Evolutionary conservation across 2,888 invertebrate genomes (phyloP), one percentile per base, ranked within the genome.

Genomic region (Cecidostiba fungosa): DNA sequence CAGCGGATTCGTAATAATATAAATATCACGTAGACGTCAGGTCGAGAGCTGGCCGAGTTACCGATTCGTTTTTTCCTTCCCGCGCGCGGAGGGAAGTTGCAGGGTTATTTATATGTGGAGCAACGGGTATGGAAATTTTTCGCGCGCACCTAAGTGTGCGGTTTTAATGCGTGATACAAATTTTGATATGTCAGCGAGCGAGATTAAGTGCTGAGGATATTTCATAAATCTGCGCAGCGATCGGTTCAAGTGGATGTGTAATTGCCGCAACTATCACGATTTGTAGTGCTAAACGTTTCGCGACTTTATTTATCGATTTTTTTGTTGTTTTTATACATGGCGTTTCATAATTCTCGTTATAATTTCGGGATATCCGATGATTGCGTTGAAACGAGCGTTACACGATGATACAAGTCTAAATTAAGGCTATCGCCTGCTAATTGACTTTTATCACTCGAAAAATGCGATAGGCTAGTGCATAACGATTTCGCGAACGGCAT

Each of bases 401-500:
- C 29, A 26, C n/a, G 72, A n/a, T n/a, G 39, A 72, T 39, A 72
- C n/a, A 10, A 39, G 19, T 39, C 14, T 39, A 43, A 43, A 72
- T 72, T 39, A 43, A 72, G 43, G 19, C 23, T 39, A 39, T 39
- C 43, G 39, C 23, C 8, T 12, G 43, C 29, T 77, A 77, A 70
- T 36, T 43, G 39, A 59, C 6, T 36, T 36, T 54, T 70, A 76
- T 82, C 77, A 19, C 43, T 77, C 32, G 50, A 36, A 82, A 54
- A 80, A 54, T 79, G n/a, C 23, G 74, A 81, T 32, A 81, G n/a
- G 29, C 1, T 23, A 19, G 16, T 26, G 59, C 29, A 23, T 72
- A 66, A 59, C 59, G 26, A 62, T 84, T 84, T 84, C 59, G 66
- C 77, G 80, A 81, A 81, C 32, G 1, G 14, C 78, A 78, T 77